phyloP scores from a whole-genome alignment of 2,888 invertebrate species.

The Tholera decimalis region DNA sequence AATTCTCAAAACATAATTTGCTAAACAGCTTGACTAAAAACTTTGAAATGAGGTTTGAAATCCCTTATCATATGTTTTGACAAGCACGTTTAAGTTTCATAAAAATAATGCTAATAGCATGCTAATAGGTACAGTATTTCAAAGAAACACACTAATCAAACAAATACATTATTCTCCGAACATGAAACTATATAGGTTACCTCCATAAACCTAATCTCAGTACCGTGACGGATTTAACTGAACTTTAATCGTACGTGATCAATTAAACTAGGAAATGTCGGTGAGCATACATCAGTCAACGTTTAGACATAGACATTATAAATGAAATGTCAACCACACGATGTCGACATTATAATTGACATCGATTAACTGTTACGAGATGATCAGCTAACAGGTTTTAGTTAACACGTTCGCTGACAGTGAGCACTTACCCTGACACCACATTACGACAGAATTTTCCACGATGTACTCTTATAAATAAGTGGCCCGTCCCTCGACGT shows the following conservation, averaged over 20 bases:
- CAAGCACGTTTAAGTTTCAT: no score
- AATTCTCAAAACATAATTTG: no score
- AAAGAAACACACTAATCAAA: not conserved
- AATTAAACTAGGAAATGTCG: constrained; percentile 65
- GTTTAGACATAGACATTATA: constrained; percentile 35
- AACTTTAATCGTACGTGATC: constrained; percentile 74
- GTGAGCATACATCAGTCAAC: constrained; percentile 37
- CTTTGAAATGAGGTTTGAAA: no score
- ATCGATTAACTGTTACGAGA: constrained; percentile 9
- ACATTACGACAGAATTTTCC: no score
- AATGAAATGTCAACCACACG: constrained; percentile 25
- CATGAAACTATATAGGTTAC: constrained; percentile 63
- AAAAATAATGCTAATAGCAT: no score
- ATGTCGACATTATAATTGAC: constrained; percentile 10
- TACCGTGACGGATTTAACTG: constrained; percentile 64
- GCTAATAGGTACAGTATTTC: no score
- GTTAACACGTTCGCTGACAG: not conserved
- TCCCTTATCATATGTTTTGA: no score
- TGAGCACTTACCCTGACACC: no score
- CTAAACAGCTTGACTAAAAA: no score
- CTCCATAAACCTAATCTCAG: constrained; percentile 60
- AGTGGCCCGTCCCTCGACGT: no score
- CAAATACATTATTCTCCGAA: constrained; percentile 46
- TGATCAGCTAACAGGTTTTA: not conserved
- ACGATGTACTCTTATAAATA: no score